These are phyloP conservation scores for Bos taurus DNA, from an alignment of 2,113 vertebrate genomes.

Conservation along the genomic window ARS-UCD2.0 NC_037332.1:58835501-58836000, in stretches of 20 bases:
- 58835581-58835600: constrained; percentile 44
- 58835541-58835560: constrained; percentile 19
- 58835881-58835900: constrained; percentile 37
- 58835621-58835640: constrained; percentile 47
- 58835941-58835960: background rate
- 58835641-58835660: background rate
- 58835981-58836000: background rate
- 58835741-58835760: constrained; percentile 60
- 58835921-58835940: background rate
- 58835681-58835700: background rate
- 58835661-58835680: background rate
- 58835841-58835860: constrained; percentile 64
- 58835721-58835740: background rate
- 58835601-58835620: constrained; percentile 50
- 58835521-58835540: constrained; percentile 50
- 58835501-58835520: constrained; percentile 29
- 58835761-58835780: constrained; percentile 57
- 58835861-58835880: background rate
- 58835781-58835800: constrained; percentile 62
- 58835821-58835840: constrained; percentile 27
- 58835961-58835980: background rate
- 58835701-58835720: constrained; percentile 42
- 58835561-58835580: constrained; percentile 32
- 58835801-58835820: constrained; percentile 34
- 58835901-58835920: background rate